Evolutionary conservation across 2,888 invertebrate species (phyloP).

Genomic region (Apamea sordens): DNA sequence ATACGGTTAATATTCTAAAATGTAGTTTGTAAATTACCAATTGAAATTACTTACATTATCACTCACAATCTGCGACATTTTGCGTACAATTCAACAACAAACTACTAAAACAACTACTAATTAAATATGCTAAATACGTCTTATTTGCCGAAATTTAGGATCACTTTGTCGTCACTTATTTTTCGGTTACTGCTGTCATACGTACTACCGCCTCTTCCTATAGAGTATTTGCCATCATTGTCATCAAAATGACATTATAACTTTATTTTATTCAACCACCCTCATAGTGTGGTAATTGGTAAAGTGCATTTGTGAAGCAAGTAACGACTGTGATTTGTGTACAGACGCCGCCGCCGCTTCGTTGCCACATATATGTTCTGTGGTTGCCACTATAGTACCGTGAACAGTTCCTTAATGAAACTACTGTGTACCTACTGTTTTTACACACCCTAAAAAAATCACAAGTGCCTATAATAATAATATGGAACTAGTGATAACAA

Average conservation of each 20-base stretch:
- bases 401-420: too few species aligned
- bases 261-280: conserved; percentile 37
- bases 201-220: conserved; percentile 6
- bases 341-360: too few species aligned
- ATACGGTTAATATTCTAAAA: neutral
- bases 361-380: too few species aligned
- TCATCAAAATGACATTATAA: conserved; percentile 1
- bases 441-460: too few species aligned
- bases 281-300: neutral
- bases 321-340: neutral
- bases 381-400: too few species aligned
- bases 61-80: conserved; percentile 31
- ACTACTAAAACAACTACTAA: neutral
- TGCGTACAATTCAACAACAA: neutral
- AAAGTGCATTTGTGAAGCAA: conserved; percentile 14
- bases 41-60: conserved; percentile 41
- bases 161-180: conserved; percentile 7
- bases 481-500: too few species aligned
- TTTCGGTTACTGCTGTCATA: neutral
- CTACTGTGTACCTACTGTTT: too few species aligned
- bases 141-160: neutral
- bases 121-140: neutral
- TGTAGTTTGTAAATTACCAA: neutral
- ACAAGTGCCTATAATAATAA: too few species aligned
- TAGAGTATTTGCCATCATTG: neutral